Conservation (phyloP, 2,113 vertebrate species). For the Chunga burmeisteri region DNA sequence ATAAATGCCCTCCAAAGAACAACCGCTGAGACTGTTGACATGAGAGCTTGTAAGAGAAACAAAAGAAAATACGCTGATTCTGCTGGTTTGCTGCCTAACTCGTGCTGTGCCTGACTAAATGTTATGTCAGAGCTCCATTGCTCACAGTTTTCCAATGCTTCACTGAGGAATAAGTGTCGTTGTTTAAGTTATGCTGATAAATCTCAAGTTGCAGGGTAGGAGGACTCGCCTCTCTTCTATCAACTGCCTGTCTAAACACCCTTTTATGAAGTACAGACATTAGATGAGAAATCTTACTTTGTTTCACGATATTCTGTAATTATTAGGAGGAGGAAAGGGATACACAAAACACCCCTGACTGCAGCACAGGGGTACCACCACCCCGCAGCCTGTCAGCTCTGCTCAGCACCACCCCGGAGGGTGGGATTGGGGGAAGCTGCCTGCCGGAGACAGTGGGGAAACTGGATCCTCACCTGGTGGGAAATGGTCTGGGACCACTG, state of each 20-base stretch:
- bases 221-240: background rate
- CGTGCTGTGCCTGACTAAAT: conserved; percentile 35
- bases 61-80: conserved; percentile 54
- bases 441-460: background rate
- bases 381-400: background rate
- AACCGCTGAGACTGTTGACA: conserved; percentile 56
- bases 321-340: background rate
- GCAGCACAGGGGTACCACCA: background rate
- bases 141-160: background rate
- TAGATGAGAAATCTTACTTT: background rate
- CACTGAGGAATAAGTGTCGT: background rate
- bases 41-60: conserved; percentile 32
- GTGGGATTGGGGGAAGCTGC: background rate
- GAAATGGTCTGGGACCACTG: background rate
- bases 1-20: conserved; percentile 59
- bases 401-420: background rate
- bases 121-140: conserved; percentile 6
- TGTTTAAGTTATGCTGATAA: background rate
- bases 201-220: background rate
- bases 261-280: background rate
- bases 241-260: background rate
- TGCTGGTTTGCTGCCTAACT: conserved; percentile 29
- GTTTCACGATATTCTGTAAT: background rate
- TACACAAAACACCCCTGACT: background rate
- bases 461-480: background rate